phyloP scores from a whole-genome alignment of 1,140 invertebrate genomes.

The Drosophila pandora region DNA sequence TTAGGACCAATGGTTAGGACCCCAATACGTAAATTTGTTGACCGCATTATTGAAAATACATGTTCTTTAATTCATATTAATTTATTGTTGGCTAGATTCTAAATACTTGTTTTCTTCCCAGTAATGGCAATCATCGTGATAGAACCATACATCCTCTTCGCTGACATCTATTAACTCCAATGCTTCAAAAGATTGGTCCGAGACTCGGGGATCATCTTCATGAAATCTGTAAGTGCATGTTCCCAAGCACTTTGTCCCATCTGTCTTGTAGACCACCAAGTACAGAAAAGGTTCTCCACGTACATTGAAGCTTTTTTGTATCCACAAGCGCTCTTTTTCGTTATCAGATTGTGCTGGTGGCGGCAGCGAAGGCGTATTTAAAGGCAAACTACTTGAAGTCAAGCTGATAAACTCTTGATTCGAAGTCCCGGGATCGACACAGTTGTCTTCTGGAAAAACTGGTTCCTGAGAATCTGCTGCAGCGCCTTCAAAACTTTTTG shows the following conservation, averaged over 20 bases:
- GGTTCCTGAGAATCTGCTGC: slow-evolving; percentile 6
- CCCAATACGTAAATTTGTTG: no score
- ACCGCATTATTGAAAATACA: no score
- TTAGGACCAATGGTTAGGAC: no score
- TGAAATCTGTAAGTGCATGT: slow-evolving; percentile 39
- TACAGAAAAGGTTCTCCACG: slow-evolving; percentile 18
- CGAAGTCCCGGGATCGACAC: background rate
- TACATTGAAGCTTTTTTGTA: slow-evolving; percentile 23
- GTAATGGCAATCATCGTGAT: slow-evolving; percentile 23
- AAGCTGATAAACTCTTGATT: no score
- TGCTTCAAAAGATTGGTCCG: slow-evolving; percentile 24
- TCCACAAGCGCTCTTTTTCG: background rate
- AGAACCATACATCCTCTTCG: slow-evolving; percentile 36
- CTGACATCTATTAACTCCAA: slow-evolving; percentile 17
- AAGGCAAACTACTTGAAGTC: background rate
- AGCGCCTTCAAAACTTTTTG: background rate
- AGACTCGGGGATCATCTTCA: slow-evolving; percentile 23
- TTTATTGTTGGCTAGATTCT: no score
- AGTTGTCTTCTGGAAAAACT: background rate
- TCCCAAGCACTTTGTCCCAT: slow-evolving; percentile 6
- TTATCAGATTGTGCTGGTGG: background rate
- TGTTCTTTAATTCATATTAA: no score
- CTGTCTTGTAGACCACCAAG: slow-evolving; percentile 45
- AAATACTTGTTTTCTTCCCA: slow-evolving; percentile 1
- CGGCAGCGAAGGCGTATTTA: background rate